phyloP scores from a whole-genome alignment of 2,888 invertebrate species.

The Eilema caniola region DNA sequence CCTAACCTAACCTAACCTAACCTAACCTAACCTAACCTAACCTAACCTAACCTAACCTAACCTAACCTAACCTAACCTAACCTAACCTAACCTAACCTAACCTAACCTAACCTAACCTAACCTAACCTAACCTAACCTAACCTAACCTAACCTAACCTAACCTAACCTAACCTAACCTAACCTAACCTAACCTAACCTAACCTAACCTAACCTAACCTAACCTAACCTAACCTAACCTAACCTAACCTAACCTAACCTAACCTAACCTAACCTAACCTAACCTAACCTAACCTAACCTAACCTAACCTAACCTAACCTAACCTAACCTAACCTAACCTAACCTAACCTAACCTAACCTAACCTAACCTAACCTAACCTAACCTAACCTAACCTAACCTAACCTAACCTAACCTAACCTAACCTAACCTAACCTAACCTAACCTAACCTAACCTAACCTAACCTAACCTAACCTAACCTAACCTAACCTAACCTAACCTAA shows the following conservation, averaged over 20 bases:
- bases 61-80: too few relatives aligned
- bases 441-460: slow-evolving; percentile 34
- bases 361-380: slow-evolving; percentile 35
- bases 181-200: too few relatives aligned
- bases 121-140: too few relatives aligned
- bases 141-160: too few relatives aligned
- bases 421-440: slow-evolving; percentile 34
- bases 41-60: too few relatives aligned
- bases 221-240: slow-evolving; percentile 30
- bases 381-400: slow-evolving; percentile 37
- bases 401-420: slow-evolving; percentile 37
- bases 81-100: too few relatives aligned
- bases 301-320: slow-evolving; percentile 37
- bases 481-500: slow-evolving; percentile 34
- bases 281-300: slow-evolving; percentile 38
- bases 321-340: slow-evolving; percentile 34
- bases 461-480: slow-evolving; percentile 32
- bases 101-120: too few relatives aligned
- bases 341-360: slow-evolving; percentile 38
- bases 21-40: too few relatives aligned
- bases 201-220: slow-evolving; percentile 27
- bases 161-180: too few relatives aligned
- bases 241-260: slow-evolving; percentile 32
- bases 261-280: slow-evolving; percentile 36
- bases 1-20: too few relatives aligned